phyloP scores from a whole-genome alignment of 92 coral and sea anemone species.

The Siderastrea radians region DNA sequence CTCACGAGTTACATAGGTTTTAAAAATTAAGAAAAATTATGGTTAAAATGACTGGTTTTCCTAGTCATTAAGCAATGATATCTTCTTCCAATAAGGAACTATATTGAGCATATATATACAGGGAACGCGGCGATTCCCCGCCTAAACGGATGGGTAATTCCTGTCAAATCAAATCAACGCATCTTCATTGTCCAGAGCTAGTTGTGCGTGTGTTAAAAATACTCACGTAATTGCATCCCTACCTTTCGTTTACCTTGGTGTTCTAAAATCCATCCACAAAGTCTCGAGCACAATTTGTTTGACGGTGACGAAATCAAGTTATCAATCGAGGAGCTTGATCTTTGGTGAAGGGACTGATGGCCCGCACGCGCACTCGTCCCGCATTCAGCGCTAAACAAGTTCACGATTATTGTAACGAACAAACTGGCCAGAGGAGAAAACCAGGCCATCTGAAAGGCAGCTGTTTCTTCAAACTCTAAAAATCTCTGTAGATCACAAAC shows the following conservation, averaged over 20 bases:
- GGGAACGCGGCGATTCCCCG: neutral
- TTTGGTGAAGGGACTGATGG: neutral
- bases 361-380: constrained; percentile 4
- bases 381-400: neutral
- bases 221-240: neutral
- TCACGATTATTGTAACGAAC: neutral
- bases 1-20: neutral
- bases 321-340: neutral
- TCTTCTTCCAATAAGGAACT: neutral
- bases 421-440: neutral
- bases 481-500: neutral
- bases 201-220: too few species aligned
- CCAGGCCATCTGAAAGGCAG: neutral
- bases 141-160: neutral
- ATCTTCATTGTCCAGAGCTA: neutral
- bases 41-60: neutral
- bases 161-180: neutral
- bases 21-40: neutral
- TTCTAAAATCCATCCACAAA: neutral
- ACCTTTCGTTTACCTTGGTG: constrained; percentile 21
- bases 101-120: neutral
- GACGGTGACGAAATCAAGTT: neutral
- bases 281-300: constrained; percentile 15
- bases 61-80: neutral
- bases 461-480: neutral